Percentiles rank a stretch among this genome's conserved stretches.
These are phyloP conservation scores for Clupea harengus DNA, from an alignment of 2,113 vertebrate genomes.

Conservation along the genomic window DNA sequence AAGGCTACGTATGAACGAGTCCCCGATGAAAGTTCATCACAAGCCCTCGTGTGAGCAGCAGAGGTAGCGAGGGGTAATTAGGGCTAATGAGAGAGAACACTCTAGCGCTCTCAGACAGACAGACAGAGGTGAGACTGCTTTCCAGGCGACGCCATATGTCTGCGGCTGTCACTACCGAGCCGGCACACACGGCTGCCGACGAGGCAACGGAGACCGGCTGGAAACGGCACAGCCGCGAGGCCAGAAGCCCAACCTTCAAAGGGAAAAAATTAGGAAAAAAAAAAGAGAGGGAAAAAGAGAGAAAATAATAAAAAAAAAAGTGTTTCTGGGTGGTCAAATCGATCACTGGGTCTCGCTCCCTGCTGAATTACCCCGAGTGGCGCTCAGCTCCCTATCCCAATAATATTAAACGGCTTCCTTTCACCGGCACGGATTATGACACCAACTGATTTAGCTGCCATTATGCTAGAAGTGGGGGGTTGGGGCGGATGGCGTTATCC, in stretches of 20 bases:
- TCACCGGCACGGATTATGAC: background rate
- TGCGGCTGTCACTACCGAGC: background rate
- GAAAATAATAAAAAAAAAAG: background rate
- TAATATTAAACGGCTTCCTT: slow-evolving; percentile 10
- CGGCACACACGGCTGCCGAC: background rate
- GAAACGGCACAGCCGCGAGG: background rate
- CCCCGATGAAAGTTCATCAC: background rate
- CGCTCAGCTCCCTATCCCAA: background rate
- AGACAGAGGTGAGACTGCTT: background rate
- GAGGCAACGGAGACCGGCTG: background rate
- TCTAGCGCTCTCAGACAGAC: background rate
- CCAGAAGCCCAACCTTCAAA: background rate
- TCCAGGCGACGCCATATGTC: background rate
- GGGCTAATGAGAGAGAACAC: background rate
- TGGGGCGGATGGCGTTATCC: background rate
- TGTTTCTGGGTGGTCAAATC: slow-evolving; percentile 3
- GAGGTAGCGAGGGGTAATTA: background rate
- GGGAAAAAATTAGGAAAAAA: background rate
- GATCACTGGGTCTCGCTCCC: background rate
- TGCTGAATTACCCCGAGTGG: slow-evolving; percentile 7
- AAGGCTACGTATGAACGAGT: background rate
- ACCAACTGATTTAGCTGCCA: background rate
- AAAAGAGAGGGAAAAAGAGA: background rate
- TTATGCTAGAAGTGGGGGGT: background rate
- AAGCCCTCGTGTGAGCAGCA: background rate